Conservation (phyloP, 2,888 invertebrate genomes). For the Drosophila barbarae region DNA sequence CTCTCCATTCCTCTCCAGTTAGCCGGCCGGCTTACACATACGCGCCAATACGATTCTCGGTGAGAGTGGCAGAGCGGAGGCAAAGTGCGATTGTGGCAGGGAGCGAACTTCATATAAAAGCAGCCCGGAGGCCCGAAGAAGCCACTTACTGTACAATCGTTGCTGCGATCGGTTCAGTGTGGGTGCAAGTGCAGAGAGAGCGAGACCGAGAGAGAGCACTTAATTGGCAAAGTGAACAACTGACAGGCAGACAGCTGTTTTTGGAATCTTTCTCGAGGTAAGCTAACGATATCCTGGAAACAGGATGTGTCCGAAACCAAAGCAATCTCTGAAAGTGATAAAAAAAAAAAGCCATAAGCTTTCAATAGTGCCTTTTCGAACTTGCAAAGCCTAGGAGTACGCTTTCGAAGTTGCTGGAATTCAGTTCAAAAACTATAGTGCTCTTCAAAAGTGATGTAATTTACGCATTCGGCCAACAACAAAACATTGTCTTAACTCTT, state of each 20-base stretch:
- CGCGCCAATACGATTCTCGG: neutral
- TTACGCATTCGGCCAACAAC: constrained; percentile 32
- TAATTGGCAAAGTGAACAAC: constrained; percentile 26
- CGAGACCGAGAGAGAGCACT: constrained; percentile 19
- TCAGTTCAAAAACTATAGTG: neutral
- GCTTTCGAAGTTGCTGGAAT: constrained; percentile 1
- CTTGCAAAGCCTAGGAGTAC: neutral
- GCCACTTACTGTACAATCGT: constrained; percentile 38
- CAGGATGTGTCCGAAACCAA: neutral
- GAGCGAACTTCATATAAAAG: constrained; percentile 37
- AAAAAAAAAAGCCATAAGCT: too few relatives aligned
- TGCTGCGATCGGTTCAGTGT: constrained; percentile 42
- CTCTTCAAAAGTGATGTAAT: constrained; percentile 59
- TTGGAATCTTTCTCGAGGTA: constrained; percentile 35
- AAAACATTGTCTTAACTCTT: constrained; percentile 23
- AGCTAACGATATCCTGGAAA: constrained; percentile 23
- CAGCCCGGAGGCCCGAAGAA: constrained; percentile 11
- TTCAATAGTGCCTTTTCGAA: neutral
- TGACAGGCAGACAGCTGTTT: constrained; percentile 20
- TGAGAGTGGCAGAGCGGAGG: neutral
- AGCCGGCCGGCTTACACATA: constrained; percentile 37
- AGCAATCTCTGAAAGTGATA: neutral
- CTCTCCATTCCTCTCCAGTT: neutral
- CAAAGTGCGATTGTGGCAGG: constrained; percentile 8
- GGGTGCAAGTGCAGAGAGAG: constrained; percentile 17